Percentiles rank a stretch among this genome's conserved stretches.
Conservation (phyloP, 2,113 vertebrate species). For the Platycercus adscitus region DNA sequence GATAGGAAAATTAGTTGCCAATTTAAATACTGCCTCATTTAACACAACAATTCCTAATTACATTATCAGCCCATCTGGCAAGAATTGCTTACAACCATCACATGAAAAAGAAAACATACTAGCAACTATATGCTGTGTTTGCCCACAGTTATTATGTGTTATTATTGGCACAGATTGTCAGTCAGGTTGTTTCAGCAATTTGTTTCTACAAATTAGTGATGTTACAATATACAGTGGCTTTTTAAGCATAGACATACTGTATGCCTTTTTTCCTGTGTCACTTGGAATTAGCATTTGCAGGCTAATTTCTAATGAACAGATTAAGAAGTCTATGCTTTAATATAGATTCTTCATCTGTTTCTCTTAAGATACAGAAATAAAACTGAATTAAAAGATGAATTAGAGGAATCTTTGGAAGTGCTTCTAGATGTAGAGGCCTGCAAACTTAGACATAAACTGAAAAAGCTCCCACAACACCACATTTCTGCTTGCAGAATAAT, state of each 20-base stretch:
- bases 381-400: conserved; percentile 5
- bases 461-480: not conserved
- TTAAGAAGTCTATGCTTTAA: not conserved
- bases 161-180: conserved; percentile 39
- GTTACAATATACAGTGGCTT: conserved; percentile 17
- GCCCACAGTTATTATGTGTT: conserved; percentile 43
- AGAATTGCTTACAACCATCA: conserved; percentile 41
- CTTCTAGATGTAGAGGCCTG: not conserved
- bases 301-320: not conserved
- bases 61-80: conserved; percentile 80
- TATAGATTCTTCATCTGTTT: conserved; percentile 14
- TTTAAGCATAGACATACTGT: conserved; percentile 13
- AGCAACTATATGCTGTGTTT: conserved; percentile 24
- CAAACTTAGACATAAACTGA: not conserved
- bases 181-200: conserved; percentile 43
- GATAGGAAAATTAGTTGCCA: conserved; percentile 89
- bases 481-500: not conserved
- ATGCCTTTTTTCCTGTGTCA: not conserved
- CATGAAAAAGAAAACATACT: conserved; percentile 9
- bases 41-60: conserved; percentile 86
- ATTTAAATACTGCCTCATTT: conserved; percentile 89
- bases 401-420: not conserved
- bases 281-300: conserved; percentile 6
- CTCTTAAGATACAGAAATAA: conserved; percentile 27
- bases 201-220: conserved; percentile 29